These are phyloP conservation scores for Lontra canadensis DNA, from an alignment of 2,113 vertebrate genomes.

Conservation along the genomic window DNA sequence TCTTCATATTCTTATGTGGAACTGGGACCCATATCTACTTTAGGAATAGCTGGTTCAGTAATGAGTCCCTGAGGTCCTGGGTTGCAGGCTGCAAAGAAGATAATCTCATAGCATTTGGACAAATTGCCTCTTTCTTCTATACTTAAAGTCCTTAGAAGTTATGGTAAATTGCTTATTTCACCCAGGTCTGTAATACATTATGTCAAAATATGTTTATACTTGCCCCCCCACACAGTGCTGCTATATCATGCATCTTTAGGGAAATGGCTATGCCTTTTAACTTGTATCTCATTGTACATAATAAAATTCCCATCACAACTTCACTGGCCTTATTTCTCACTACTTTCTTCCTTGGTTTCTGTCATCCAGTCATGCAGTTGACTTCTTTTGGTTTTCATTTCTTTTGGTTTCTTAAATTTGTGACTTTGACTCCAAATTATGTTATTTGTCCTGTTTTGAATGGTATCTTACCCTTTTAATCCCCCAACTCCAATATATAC, in stretches of 20 bases:
- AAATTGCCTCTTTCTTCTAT: not conserved
- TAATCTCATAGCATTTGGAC: not conserved
- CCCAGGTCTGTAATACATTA: not conserved
- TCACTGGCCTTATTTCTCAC: not conserved
- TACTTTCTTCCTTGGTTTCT: not conserved
- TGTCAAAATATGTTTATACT: not conserved
- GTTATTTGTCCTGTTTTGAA: not conserved
- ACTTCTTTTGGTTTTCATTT: not conserved
- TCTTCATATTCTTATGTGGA: not conserved
- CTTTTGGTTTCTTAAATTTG: not conserved
- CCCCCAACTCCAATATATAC: not conserved
- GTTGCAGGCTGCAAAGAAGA: not conserved
- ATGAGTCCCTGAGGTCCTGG: not conserved
- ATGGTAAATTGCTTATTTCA: not conserved
- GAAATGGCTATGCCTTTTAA: not conserved
- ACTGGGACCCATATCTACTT: not conserved
- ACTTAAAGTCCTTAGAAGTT: not conserved
- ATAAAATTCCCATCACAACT: not conserved
- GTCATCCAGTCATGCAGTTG: not conserved
- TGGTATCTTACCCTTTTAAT: not conserved
- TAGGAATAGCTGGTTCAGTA: rapidly evolving
- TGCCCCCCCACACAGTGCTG: not conserved
- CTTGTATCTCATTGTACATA: not conserved
- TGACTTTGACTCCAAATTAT: not conserved
- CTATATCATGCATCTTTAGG: not conserved